These are phyloP conservation scores for Diabrotica virgifera DNA, from an alignment of 1,140 invertebrate species.

Conservation along the genomic window DNA sequence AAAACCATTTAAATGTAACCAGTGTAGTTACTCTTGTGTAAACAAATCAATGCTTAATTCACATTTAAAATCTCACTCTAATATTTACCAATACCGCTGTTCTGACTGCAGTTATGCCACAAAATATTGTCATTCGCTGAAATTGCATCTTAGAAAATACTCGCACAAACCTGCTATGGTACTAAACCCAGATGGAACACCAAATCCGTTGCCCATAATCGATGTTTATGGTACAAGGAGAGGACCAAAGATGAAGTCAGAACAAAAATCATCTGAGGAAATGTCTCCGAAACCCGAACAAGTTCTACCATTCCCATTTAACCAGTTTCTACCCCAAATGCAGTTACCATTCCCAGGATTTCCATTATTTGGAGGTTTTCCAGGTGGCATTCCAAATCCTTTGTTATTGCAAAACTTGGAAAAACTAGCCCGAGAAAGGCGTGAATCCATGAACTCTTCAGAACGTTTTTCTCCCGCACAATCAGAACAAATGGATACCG, in stretches of 20 bases:
- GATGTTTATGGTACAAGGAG: constrained; percentile 86
- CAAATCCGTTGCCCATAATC: constrained; percentile 82
- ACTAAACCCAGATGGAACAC: constrained; percentile 81
- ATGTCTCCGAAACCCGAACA: constrained; percentile 23
- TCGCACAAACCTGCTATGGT: constrained; percentile 82
- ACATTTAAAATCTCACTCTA: constrained; percentile 97
- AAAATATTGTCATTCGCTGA: constrained; percentile 97
- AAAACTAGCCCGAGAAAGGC: constrained; percentile 14
- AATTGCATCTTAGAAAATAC: constrained; percentile 92
- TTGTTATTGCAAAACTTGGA: constrained; percentile 20
- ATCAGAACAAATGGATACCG: constrained; percentile 11
- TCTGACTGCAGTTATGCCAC: constrained; percentile 94
- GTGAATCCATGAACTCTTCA: not conserved
- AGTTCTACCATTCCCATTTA: constrained; percentile 36
- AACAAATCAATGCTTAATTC: constrained; percentile 99
- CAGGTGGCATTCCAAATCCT: constrained; percentile 48
- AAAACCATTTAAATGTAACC: constrained; percentile 94
- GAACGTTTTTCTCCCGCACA: too few species aligned
- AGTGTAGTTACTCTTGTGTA: constrained; percentile 91
- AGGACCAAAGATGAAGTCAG: constrained; percentile 68
- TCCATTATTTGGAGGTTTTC: constrained; percentile 37
- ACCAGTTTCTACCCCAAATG: constrained; percentile 17
- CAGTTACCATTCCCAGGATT: constrained; percentile 41
- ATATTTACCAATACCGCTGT: constrained; percentile 94
- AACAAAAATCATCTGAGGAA: constrained; percentile 21